These are phyloP conservation scores for Biston betularia DNA, from an alignment of 2,888 invertebrate species.

Conservation along the genomic window DNA sequence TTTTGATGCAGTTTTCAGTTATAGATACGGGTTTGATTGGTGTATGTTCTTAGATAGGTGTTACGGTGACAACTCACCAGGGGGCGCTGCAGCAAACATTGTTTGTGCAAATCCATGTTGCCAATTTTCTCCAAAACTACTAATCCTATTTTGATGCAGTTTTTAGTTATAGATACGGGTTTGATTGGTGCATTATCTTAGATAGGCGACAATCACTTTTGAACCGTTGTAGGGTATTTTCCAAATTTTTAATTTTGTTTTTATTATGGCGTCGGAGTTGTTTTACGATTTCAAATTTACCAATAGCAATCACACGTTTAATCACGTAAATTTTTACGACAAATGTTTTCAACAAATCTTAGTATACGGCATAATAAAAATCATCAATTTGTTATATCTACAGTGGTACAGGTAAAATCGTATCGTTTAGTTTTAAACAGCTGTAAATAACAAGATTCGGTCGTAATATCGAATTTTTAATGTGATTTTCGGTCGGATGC, in stretches of 20 bases:
- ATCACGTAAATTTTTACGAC: conserved; percentile 60
- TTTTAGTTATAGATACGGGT: too few species aligned
- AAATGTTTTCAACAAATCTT: conserved; percentile 68
- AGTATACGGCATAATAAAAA: conserved; percentile 57
- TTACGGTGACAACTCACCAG: too few species aligned
- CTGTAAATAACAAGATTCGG: conserved; percentile 81
- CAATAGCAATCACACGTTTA: conserved; percentile 42
- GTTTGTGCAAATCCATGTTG: too few species aligned
- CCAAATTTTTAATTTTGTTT: conserved; percentile 3
- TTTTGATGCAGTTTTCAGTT: too few species aligned
- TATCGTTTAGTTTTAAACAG: conserved; percentile 75
- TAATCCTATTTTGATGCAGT: too few species aligned
- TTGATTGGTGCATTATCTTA: too few species aligned
- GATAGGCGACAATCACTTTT: too few species aligned
- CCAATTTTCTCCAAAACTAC: too few species aligned
- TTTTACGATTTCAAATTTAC: conserved; percentile 34
- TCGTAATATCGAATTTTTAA: conserved; percentile 82
- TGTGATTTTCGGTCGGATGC: conserved; percentile 62
- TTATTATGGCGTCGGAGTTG: conserved; percentile 14
- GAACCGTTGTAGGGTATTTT: too few species aligned
- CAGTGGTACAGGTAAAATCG: conserved; percentile 58
- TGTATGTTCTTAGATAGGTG: too few species aligned
- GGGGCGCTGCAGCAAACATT: too few species aligned
- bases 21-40: too few species aligned
- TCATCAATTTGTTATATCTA: conserved; percentile 63